Base-by-base conservation (phyloP, 2,113 vertebrate genomes). In the Paraplagusia blochii region DNA sequence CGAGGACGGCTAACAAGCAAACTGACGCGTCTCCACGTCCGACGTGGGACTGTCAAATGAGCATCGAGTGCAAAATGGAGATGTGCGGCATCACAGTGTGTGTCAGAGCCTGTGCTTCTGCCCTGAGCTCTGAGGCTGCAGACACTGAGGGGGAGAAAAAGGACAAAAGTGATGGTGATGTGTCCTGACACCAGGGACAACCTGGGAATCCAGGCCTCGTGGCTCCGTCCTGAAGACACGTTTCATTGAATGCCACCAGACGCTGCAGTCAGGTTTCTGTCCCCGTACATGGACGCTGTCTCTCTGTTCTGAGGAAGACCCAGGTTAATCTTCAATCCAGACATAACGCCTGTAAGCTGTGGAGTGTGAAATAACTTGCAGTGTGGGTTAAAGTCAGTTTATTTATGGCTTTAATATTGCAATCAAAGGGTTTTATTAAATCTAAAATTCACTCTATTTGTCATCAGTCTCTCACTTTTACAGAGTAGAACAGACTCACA, bases 101-200 rank as follows among this genome's bases (percentile, higher is more conserved):
- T 57, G 74, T 58, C 60, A 13, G 38, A 38, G 36, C 12, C 9
- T 2, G 47, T 54, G 67, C 73, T 39, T 10, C 45, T 4, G 65
- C 80, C 75, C 49, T 48, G 65, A 74, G 80, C 74, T 74, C 71
- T 75, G 80, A 78, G 40, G 60, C 69, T 63, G 70, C 75, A 68
- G 71, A 85, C n/a, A n/a, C n/a, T 29, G 22, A 71, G 60, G 69
- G 68, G 74, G 76, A 83, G 71, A 84, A 83, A 79, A 65, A 74
- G 73, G 53, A 76, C 69, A 67, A 64, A 61, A 80, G 71, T 88
- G 87, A 88, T 61, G 82, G 50, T 87, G 85, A 89, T 88, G 73
- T 67, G 74, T 56, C 66, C 80, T 73, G 87, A 88, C 81, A 83
- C 73, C 68, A 19, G 77, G 76, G 80, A 77, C 72, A 53, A 85